A percentile compares a stretch with the other conserved stretches of the same genome.
Evolutionary conservation across 2,888 invertebrate species (phyloP).

Genomic region (Mimachlamys varia): DNA sequence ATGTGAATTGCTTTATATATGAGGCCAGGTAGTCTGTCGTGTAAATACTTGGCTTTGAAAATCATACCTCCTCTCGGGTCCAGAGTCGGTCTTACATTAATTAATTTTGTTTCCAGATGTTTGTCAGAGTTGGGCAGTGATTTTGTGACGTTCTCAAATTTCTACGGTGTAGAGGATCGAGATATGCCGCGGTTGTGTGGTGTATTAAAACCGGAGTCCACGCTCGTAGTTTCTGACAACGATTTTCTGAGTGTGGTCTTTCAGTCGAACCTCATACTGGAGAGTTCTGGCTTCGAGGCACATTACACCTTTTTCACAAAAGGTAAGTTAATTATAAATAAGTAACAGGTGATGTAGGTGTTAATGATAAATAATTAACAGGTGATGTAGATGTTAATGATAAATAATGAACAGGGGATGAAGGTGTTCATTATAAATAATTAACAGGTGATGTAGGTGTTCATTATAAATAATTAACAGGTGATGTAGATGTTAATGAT

Average conservation of each 20-base stretch:
- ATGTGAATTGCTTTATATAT: no score
- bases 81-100: background rate
- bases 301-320: slow-evolving; percentile 84
- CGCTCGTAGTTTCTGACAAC: slow-evolving; percentile 88
- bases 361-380: no score
- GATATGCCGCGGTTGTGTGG: slow-evolving; percentile 96
- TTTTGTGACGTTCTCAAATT: slow-evolving; percentile 98
- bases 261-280: slow-evolving; percentile 95
- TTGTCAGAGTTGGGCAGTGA: slow-evolving; percentile 84
- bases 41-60: no score
- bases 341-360: no score
- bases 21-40: no score
- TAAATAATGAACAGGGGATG: no score
- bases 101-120: slow-evolving; percentile 24
- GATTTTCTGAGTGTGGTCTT: slow-evolving; percentile 97
- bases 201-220: slow-evolving; percentile 57
- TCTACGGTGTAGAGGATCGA: slow-evolving; percentile 90
- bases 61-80: no score
- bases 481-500: no score
- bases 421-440: no score
- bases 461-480: no score
- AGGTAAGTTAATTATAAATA: background rate
- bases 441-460: no score
- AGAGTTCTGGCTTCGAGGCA: slow-evolving; percentile 96
- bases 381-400: no score